Base-by-base conservation (phyloP, 2,113 vertebrate species). In the Ceyx cyanopectus region DNA sequence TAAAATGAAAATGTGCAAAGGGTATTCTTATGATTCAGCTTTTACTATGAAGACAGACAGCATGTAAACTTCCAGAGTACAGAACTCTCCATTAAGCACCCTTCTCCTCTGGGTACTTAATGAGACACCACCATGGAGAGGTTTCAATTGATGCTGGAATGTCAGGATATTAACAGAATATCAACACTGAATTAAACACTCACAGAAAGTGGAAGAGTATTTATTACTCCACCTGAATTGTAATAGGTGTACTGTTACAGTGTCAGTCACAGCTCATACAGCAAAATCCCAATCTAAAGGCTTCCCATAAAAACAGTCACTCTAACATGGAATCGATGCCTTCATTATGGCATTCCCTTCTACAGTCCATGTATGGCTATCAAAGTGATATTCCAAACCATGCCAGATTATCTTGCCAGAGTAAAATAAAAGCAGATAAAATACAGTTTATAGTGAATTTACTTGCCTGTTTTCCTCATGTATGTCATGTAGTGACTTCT, bases 391-490 rank as follows among this genome's bases (percentile, higher is more conserved):
- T 10, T 81, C 40, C 40, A 43, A 87, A 67, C 7, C 40, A 37
- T 40, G 80, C 3, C 17, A 48, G 30, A 46, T 29, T 78, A 77
- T 27, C 40, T 81, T 70, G 48, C 45, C 61, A 72, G 7, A 92
- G 0, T 34, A 51, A 90, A 92, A 79, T 50, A 92, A 82, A 95
- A 81, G 1, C 29, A 84, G 32, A 23, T 50, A 66, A 51, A 86
- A 81, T 2, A 75, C 22, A 90, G 54, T 15, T 90, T 78, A 70
- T 41, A 16, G 21, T 93, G 22, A 92, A 83, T 87, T 81, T 37
- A 96, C 95, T 96, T 98, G 98, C 99, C 98, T 98, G 96, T 98
- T 99, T 96, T 98, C 98, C 51, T 98, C 98, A n/a, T 98, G 94
- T 73, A 98, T 98, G 84, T 98, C 98, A 90, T 76, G 85, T 45